phyloP scores from a whole-genome alignment of 2,113 vertebrate genomes.

The Sterrhoptilus dennistouni region DNA sequence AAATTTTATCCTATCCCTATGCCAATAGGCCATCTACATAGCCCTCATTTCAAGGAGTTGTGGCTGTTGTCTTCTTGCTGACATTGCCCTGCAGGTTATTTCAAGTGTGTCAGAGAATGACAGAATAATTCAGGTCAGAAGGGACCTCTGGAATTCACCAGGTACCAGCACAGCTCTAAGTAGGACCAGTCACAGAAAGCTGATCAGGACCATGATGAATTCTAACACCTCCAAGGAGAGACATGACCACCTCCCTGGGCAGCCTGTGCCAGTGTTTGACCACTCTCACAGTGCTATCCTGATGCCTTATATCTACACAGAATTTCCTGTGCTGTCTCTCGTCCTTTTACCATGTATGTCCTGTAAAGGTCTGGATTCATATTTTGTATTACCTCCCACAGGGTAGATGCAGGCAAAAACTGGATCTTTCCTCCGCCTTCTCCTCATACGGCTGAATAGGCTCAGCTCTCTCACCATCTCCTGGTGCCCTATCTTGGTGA shows the following conservation, averaged over 20 bases:
- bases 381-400: not conserved
- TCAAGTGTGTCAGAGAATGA: not conserved
- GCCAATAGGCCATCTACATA: not conserved
- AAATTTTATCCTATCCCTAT: not conserved
- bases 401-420: not conserved
- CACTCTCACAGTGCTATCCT: not conserved
- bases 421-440: not conserved
- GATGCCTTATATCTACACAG: not conserved
- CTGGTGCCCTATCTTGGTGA: not conserved
- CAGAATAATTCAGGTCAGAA: not conserved
- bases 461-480: not conserved
- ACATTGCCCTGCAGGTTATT: not conserved
- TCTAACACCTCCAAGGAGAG: not conserved
- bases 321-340: not conserved
- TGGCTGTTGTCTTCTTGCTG: not conserved
- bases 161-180: not conserved
- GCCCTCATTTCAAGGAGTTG: not conserved
- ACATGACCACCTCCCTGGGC: not conserved
- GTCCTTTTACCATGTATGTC: not conserved
- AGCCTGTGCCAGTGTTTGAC: not conserved
- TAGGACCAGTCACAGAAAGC: not conserved
- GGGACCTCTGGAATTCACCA: not conserved
- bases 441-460: accelerated
- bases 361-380: not conserved
- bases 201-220: not conserved